A percentile compares a stretch with the other conserved stretches of the same genome.
phyloP scores from a whole-genome alignment of 2,113 vertebrate species.

The Orthonyx spaldingii region DNA sequence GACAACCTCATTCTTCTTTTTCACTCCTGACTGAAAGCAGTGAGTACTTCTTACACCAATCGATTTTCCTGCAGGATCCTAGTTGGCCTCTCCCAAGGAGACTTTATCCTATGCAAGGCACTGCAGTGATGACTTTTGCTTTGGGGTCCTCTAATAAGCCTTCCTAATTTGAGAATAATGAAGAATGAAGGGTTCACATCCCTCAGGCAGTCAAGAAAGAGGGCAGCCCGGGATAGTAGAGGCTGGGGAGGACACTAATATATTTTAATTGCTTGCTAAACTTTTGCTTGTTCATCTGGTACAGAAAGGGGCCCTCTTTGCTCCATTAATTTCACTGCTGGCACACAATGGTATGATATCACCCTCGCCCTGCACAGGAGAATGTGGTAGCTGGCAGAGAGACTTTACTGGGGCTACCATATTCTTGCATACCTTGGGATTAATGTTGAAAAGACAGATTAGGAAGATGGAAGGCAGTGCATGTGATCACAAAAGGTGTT shows the following conservation, averaged over 20 bases:
- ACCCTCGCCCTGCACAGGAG: not conserved
- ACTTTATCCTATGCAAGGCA: not conserved
- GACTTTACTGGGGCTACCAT: not conserved
- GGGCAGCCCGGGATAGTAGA: not conserved
- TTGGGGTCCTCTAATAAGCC: not conserved
- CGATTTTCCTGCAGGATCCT: not conserved
- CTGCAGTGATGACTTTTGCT: not conserved
- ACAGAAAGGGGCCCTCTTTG: not conserved
- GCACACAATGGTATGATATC: not conserved
- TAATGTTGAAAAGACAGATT: not conserved
- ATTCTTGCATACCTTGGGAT: not conserved
- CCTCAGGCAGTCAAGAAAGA: not conserved
- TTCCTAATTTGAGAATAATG: conserved; percentile 18
- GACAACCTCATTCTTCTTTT: not conserved
- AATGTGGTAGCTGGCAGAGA: not conserved
- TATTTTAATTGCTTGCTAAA: conserved; percentile 9
- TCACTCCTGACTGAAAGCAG: not conserved
- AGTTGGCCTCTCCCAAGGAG: not conserved
- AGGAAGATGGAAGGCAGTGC: not conserved
- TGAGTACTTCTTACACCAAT: not conserved
- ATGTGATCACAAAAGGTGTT: not conserved
- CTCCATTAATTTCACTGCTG: not conserved
- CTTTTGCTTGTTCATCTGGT: not conserved
- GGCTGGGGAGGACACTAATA: not conserved
- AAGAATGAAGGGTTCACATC: not conserved